These are phyloP conservation scores for Neomonachus schauinslandi DNA, from an alignment of 2,113 vertebrate species.

Conservation along the genomic window DNA sequence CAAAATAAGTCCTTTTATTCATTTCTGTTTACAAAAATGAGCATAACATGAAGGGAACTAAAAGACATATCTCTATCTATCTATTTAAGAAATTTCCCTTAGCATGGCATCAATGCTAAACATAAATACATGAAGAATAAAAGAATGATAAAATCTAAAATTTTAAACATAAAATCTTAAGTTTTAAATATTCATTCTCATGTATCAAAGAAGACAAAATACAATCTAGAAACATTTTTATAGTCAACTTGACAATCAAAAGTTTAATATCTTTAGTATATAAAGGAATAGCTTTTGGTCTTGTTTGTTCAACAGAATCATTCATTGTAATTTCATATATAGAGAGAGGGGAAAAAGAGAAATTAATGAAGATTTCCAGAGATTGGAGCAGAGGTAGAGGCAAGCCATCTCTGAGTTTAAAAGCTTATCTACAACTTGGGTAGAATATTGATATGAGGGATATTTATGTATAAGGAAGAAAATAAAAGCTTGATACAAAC, in stretches of 20 bases:
- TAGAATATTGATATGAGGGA: background rate
- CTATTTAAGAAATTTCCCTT: background rate
- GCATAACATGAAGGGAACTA: background rate
- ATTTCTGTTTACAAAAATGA: constrained; percentile 4
- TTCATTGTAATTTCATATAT: background rate
- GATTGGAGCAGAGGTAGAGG: background rate
- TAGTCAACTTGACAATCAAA: background rate
- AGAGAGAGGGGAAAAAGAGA: background rate
- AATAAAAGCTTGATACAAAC: background rate
- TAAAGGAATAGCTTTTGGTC: background rate
- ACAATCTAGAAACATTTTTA: background rate
- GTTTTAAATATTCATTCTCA: background rate
- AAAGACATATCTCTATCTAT: background rate
- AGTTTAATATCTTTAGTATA: background rate
- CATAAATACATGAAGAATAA: background rate
- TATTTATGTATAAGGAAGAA: background rate
- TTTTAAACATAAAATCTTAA: background rate
- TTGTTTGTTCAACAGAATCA: background rate
- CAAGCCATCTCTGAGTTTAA: background rate
- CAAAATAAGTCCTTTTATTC: background rate
- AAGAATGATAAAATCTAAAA: background rate
- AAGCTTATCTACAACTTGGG: background rate
- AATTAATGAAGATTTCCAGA: background rate
- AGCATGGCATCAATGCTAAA: background rate
- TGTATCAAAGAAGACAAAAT: background rate